Percentiles rank a stretch among this genome's conserved stretches.
Evolutionary conservation across 2,888 invertebrate genomes (phyloP).

Genomic region (Craniophora ligustri): DNA sequence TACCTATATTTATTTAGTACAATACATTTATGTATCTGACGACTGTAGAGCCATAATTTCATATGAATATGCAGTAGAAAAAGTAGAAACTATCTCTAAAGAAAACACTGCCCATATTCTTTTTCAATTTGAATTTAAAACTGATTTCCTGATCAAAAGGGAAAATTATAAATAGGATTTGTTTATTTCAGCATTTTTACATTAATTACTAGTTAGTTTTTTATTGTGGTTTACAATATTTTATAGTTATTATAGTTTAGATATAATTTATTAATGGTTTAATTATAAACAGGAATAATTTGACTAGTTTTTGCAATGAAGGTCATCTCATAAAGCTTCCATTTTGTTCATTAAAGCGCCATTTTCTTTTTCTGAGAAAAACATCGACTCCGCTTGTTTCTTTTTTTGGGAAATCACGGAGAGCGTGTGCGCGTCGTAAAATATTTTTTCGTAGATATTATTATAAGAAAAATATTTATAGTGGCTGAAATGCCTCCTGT

Average conservation of each 20-base stretch:
- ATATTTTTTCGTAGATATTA: constrained; percentile 78
- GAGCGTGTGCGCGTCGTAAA: constrained; percentile 61
- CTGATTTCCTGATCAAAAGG: constrained; percentile 34
- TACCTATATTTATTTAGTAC: no score
- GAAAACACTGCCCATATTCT: constrained; percentile 14
- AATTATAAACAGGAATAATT: constrained; percentile 1
- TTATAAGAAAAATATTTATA: constrained; percentile 80
- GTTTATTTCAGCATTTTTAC: not conserved
- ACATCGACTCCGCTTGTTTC: constrained; percentile 57
- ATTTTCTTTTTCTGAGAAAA: constrained; percentile 61
- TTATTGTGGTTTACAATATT: constrained; percentile 4
- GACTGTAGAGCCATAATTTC: no score
- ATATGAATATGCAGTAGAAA: no score
- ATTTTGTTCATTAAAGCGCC: constrained; percentile 69
- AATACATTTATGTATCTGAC: no score
- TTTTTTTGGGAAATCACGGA: constrained; percentile 72
- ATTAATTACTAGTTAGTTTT: constrained; percentile 1
- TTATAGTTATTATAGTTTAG: not conserved
- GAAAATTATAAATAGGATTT: not conserved
- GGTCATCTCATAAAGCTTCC: constrained; percentile 59
- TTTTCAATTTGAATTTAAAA: constrained; percentile 42
- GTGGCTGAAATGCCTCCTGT: constrained; percentile 82
- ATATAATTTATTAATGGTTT: not conserved
- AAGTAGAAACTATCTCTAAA: constrained; percentile 2
- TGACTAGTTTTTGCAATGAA: constrained; percentile 48